Conservation (phyloP, 2,888 invertebrate genomes). For the Chirona hameri region DNA sequence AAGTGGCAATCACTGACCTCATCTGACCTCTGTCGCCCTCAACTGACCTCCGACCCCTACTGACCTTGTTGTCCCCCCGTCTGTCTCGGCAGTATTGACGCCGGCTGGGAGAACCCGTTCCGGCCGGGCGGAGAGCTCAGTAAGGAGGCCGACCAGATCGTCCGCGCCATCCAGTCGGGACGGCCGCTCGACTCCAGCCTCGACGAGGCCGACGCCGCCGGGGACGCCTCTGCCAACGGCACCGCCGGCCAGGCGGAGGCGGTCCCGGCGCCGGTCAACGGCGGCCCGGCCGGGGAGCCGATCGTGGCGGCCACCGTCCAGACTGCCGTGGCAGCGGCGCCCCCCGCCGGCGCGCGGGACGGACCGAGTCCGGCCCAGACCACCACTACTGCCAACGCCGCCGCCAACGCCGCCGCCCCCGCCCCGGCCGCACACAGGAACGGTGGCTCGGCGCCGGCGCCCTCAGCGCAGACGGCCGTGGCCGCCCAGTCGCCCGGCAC, state of each 20-base stretch:
- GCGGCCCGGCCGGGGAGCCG: conserved; percentile 7
- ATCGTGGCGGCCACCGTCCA: neutral
- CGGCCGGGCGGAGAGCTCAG: conserved; percentile 93
- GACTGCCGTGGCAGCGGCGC: neutral
- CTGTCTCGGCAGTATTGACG: neutral
- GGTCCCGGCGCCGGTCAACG: neutral
- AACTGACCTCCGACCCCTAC: no score
- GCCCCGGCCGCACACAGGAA: neutral
- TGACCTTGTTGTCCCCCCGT: no score
- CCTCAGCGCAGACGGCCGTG: neutral
- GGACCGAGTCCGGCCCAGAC: conserved; percentile 9
- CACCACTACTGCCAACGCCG: conserved; percentile 44
- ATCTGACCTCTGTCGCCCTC: no score
- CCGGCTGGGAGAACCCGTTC: conserved; percentile 94
- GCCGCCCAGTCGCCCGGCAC: conserved; percentile 47
- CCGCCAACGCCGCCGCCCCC: conserved; percentile 39
- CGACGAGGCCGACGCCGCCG: conserved; percentile 1
- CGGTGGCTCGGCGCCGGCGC: conserved; percentile 5
- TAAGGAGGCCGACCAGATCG: conserved; percentile 92
- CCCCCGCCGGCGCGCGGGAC: neutral
- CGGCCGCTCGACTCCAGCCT: conserved; percentile 65
- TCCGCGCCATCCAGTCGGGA: conserved; percentile 87
- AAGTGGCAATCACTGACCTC: no score
- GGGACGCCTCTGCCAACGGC: neutral
- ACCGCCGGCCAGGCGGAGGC: neutral